Evolutionary conservation across 2,888 invertebrate genomes (phyloP).

Genomic region (Ephialtes manifestator): DNA sequence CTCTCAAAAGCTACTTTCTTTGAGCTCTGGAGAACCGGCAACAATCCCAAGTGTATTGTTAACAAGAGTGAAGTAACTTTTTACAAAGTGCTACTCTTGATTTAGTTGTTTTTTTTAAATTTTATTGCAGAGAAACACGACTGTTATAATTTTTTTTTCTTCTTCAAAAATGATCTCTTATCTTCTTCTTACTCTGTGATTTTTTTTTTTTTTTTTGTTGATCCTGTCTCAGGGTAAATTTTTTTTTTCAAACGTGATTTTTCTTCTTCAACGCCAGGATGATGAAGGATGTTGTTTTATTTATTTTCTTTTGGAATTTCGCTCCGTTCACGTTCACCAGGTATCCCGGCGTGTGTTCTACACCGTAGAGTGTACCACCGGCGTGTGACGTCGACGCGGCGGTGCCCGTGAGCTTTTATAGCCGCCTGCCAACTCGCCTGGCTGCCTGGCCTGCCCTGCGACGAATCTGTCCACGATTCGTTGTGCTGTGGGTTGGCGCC

Average conservation of each 20-base stretch:
- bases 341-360: constrained; percentile 73
- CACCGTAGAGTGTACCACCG: constrained; percentile 81
- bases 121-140: neutral
- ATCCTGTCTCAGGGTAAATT: neutral
- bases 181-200: neutral
- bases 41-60: constrained; percentile 8
- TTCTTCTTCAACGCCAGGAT: neutral
- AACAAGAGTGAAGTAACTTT: neutral
- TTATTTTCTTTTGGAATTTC: neutral
- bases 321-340: constrained; percentile 61
- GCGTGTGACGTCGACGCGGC: constrained; percentile 81
- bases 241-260: neutral
- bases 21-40: neutral
- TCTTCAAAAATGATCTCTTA: constrained; percentile 28
- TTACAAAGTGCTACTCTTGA: neutral
- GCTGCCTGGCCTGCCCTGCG: constrained; percentile 64
- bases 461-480: constrained; percentile 60
- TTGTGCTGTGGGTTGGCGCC: constrained; percentile 59
- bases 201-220: constrained; percentile 22
- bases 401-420: constrained; percentile 83
- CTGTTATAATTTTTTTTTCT: neutral
- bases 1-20: neutral
- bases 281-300: neutral
- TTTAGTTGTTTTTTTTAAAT: constrained; percentile 4
- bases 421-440: constrained; percentile 76